A percentile compares a stretch with the other conserved stretches of the same genome.
phyloP scores from a whole-genome alignment of 23 tunicate species.

The Oikopleura albicans region DNA sequence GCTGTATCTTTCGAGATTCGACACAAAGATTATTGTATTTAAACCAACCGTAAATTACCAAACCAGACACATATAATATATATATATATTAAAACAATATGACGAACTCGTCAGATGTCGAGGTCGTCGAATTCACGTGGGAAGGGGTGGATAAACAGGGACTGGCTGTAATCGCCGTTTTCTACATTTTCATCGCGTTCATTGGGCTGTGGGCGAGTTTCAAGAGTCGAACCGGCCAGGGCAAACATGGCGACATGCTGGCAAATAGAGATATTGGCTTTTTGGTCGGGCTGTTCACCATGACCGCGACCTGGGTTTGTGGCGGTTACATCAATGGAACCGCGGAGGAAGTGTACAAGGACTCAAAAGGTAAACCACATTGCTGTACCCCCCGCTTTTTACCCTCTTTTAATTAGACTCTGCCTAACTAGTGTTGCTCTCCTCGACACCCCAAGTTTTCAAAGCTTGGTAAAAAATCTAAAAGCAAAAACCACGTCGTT shows the following conservation, averaged over 20 bases:
- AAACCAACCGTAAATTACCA: no score
- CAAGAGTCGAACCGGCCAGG: slow-evolving; percentile 34
- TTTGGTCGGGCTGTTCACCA: slow-evolving; percentile 64
- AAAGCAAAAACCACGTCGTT: no score
- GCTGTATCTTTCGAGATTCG: no score
- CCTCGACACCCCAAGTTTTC: no score
- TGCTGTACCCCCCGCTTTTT: no score
- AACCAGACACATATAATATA: no score
- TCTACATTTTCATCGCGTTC: slow-evolving; percentile 45
- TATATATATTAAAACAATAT: no score
- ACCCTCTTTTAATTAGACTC: no score
- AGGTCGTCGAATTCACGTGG: background rate
- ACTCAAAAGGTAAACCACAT: slow-evolving; percentile 2
- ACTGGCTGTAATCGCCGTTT: slow-evolving; percentile 38
- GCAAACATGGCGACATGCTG: slow-evolving; percentile 39
- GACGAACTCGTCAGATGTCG: no score
- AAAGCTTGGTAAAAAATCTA: no score
- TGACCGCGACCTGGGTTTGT: slow-evolving; percentile 99
- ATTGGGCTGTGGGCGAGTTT: slow-evolving; percentile 80
- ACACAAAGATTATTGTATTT: no score
- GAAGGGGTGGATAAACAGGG: slow-evolving; percentile 25
- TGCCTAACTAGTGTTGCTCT: no score
- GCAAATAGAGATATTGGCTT: slow-evolving; percentile 84
- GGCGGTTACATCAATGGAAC: slow-evolving; percentile 89
- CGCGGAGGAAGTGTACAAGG: slow-evolving; percentile 37